phyloP scores from a whole-genome alignment of 2,888 invertebrate species.

The Oithona nana region DNA sequence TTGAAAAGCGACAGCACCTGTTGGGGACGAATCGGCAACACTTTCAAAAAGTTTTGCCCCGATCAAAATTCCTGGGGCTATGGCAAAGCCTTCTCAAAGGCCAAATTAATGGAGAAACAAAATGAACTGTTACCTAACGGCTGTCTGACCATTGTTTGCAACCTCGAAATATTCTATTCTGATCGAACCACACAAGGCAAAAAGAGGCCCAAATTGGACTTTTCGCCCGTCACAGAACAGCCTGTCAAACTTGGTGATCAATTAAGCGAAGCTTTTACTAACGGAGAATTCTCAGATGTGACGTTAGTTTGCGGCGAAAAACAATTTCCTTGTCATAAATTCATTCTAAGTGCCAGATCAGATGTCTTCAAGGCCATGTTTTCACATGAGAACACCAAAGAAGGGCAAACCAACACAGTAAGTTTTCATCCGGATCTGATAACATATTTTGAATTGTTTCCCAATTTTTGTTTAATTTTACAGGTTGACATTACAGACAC shows the following conservation, averaged over 20 bases:
- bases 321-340: constrained; percentile 2
- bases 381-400: constrained; percentile 2
- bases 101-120: not conserved
- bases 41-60: constrained; percentile 13
- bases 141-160: constrained; percentile 9
- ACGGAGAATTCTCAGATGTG: constrained; percentile 4
- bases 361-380: constrained; percentile 15
- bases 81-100: constrained; percentile 14
- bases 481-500: constrained; percentile 4
- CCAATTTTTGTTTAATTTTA: too few species aligned
- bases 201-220: constrained; percentile 1
- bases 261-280: not conserved
- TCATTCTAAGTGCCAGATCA: constrained; percentile 4
- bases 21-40: constrained; percentile 15
- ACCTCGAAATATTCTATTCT: constrained; percentile 12
- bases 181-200: constrained; percentile 6
- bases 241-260: not conserved
- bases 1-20: constrained; percentile 3
- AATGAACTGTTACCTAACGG: constrained; percentile 7
- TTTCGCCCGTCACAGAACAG: not conserved
- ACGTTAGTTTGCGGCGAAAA: not conserved
- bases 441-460: too few species aligned
- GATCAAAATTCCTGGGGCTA: constrained; percentile 14
- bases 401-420: constrained; percentile 1
- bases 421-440: too few species aligned